Conservation (phyloP, 2,888 invertebrate genomes). For the Caenorhabditis japonica region DNA sequence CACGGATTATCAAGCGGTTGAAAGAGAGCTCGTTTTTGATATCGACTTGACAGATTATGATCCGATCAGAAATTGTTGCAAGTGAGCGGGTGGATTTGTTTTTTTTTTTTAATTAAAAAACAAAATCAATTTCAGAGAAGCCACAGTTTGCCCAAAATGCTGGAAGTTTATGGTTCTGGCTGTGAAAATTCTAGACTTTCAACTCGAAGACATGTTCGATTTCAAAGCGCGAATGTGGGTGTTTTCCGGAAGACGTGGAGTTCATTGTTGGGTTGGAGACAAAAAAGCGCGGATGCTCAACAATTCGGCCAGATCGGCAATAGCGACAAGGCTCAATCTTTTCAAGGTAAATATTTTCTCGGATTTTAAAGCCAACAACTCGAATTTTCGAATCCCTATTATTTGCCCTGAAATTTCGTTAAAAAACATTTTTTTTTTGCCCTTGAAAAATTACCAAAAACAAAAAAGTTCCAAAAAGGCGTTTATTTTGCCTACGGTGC, state of each 20-base stretch:
- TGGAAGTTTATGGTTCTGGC: slow-evolving; percentile 97
- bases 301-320: slow-evolving; percentile 84
- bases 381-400: too few species aligned
- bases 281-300: slow-evolving; percentile 86
- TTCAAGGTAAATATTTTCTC: slow-evolving; percentile 79
- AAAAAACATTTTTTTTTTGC: too few species aligned
- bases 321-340: slow-evolving; percentile 89
- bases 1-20: slow-evolving; percentile 81
- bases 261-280: slow-evolving; percentile 99
- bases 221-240: slow-evolving; percentile 95
- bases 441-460: too few species aligned
- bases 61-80: slow-evolving; percentile 90
- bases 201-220: slow-evolving; percentile 95
- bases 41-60: slow-evolving; percentile 99
- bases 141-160: slow-evolving; percentile 92
- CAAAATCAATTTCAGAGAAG: slow-evolving; percentile 81
- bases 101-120: slow-evolving; percentile 1
- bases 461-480: too few species aligned
- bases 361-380: too few species aligned
- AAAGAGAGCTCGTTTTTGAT: slow-evolving; percentile 96
- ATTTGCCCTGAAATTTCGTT: too few species aligned
- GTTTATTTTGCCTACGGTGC: too few species aligned
- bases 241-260: slow-evolving; percentile 96
- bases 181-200: slow-evolving; percentile 88
- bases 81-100: slow-evolving; percentile 50